Evolutionary conservation across 2,797 vertebrate species (phyloP).

Genomic region (Bradypodion pumilum): DNA sequence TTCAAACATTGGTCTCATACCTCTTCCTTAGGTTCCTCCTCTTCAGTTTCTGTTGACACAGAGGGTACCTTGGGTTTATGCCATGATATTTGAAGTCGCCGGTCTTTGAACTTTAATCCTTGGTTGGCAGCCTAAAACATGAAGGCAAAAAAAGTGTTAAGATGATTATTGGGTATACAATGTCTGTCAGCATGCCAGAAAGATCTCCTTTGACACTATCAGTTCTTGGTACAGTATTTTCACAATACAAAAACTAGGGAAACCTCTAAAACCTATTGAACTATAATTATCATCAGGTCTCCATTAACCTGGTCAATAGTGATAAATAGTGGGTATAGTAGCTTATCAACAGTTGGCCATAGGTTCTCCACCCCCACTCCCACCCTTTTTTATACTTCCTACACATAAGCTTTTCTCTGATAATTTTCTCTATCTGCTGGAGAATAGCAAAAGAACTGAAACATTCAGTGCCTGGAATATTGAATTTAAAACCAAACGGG

Average conservation of each 20-base stretch:
- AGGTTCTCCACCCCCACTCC: not conserved
- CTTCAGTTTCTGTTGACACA: conserved; percentile 89
- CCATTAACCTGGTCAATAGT: no score
- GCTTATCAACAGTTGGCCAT: not conserved
- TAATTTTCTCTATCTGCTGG: fast-evolving
- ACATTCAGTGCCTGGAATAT: not conserved
- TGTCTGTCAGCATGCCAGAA: not conserved
- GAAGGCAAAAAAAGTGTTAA: not conserved
- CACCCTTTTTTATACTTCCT: not conserved
- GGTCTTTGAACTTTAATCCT: conserved; percentile 95
- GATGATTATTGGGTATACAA: not conserved
- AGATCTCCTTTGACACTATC: not conserved
- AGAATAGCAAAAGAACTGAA: not conserved
- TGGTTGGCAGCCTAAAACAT: conserved; percentile 91
- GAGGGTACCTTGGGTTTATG: conserved; percentile 96
- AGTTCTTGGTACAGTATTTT: not conserved
- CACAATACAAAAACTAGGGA: not conserved
- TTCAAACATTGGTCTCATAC: conserved; percentile 59
- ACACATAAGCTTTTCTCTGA: not conserved
- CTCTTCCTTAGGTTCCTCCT: conserved; percentile 94
- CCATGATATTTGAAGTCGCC: conserved; percentile 94
- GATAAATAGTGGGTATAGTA: no score
- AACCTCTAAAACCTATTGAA: not conserved
- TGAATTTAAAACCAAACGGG: fast-evolving
- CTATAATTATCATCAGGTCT: no score